Conservation (phyloP, 2,888 invertebrate species). For the Belgica antarctica region DNA sequence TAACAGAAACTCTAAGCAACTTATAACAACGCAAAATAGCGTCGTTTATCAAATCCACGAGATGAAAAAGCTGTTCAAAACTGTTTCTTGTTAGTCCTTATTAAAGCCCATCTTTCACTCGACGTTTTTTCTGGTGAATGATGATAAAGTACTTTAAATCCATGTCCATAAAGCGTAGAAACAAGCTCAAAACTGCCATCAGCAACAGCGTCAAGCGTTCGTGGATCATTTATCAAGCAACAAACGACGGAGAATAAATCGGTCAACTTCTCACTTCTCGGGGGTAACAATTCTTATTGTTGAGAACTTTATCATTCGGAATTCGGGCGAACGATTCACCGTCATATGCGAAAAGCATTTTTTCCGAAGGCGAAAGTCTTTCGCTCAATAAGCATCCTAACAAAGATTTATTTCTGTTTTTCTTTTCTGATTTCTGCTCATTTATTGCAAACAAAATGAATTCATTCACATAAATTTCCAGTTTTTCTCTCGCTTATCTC, state of each 20-base stretch:
- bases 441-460: constrained; percentile 12
- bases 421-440: not conserved
- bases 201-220: not conserved
- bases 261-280: constrained; percentile 34
- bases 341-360: too few relatives aligned
- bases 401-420: not conserved
- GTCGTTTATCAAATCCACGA: too few relatives aligned
- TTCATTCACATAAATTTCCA: constrained; percentile 36
- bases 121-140: too few relatives aligned
- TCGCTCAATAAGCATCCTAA: not conserved
- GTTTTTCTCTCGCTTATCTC: constrained; percentile 14
- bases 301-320: not conserved
- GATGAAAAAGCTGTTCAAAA: too few relatives aligned
- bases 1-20: too few relatives aligned
- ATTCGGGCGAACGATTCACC: not conserved
- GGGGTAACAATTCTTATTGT: not conserved
- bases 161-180: too few relatives aligned
- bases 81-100: too few relatives aligned
- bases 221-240: constrained; percentile 10
- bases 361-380: not conserved
- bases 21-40: too few relatives aligned
- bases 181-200: not conserved
- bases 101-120: too few relatives aligned
- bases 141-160: too few relatives aligned
- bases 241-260: constrained; percentile 14